phyloP scores from a whole-genome alignment of 2,113 vertebrate species.

The Brachyistius frenatus region DNA sequence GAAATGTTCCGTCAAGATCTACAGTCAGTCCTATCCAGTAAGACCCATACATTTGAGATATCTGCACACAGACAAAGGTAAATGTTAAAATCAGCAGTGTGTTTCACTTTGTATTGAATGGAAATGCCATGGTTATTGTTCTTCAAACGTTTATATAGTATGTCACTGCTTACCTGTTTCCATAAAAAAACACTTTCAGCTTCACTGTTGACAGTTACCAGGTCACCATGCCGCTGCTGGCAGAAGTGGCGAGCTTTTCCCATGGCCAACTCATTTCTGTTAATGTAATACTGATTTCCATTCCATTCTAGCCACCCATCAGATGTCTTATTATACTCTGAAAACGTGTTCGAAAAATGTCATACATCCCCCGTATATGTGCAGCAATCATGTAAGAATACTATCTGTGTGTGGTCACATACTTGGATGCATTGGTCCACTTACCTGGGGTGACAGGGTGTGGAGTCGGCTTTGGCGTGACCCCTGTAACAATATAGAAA shows the following conservation, averaged over 20 bases:
- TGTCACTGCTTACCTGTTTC: conserved; percentile 78
- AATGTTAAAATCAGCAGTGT: not conserved
- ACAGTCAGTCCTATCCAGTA: conserved; percentile 90
- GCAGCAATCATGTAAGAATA: not conserved
- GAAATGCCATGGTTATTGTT: not conserved
- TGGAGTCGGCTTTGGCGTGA: conserved; percentile 82
- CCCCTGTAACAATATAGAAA: conserved; percentile 78
- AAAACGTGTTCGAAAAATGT: conserved; percentile 34
- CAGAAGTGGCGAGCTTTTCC: conserved; percentile 86
- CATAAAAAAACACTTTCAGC: conserved; percentile 89
- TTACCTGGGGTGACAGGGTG: conserved; percentile 81
- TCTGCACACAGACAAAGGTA: conserved; percentile 50
- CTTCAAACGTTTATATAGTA: not conserved
- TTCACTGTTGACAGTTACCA: conserved; percentile 85
- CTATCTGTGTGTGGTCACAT: not conserved
- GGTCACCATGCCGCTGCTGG: conserved; percentile 85
- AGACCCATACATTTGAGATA: conserved; percentile 18
- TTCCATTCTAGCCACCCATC: conserved; percentile 88
- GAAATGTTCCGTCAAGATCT: conserved; percentile 86
- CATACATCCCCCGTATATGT: not conserved
- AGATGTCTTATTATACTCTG: conserved; percentile 83
- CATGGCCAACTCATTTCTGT: conserved; percentile 72
- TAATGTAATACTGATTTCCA: conserved; percentile 88
- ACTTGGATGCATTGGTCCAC: conserved; percentile 38
- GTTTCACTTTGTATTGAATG: not conserved